Base-by-base conservation (phyloP, 1,140 invertebrate genomes). In the Oryctes rhinoceros region DNA sequence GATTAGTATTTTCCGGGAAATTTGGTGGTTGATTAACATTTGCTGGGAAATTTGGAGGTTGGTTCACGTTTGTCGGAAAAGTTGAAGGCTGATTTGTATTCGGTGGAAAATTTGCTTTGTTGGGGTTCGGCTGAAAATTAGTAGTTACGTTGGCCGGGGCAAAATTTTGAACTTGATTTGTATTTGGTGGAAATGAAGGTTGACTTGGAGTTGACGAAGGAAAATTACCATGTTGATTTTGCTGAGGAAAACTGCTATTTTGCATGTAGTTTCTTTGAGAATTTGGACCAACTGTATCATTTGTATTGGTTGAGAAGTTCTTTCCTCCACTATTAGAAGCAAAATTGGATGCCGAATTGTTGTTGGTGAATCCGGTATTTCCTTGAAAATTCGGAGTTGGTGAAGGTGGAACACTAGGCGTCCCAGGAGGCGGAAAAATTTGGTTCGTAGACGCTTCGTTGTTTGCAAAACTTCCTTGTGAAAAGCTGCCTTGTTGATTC, bases 161-260 rank as follows among this genome's bases (percentile, higher is more conserved):
- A 71, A 65, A 76, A 53, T 48, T 67, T 78, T 20, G 59, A 75
- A 78, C n/a, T 30, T 78, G 48, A 81, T 78, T 78, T 71, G 78
- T 15, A 76, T 74, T 78, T 20, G 65, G 44, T 30, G 59, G 49
- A 35, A 48, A 62, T 39, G 24, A 35, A 53, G 78, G 48, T 71
- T 76, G 65, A 78, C 67, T 35, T 76, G 79, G 67, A 44, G 39
- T n/a, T 49, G n/a, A 1, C 4, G 79, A 67, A 80, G 75, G 75
- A 47, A 76, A 44, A 47, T 47, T 76, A 76, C 9, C 15, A n/a
- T 13, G 74, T 65, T 62, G 49, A 65, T 77, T 65, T 77, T 65
- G 78, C 18, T 62, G 62, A 39, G 30, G 81, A 18, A 76, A 76
- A 47, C 15, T 18, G 37, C 20, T 39, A 76, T 76, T 76, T 76